These are phyloP conservation scores for Chaunax sp. DNA, from an alignment of 2,797 vertebrate species.

Conservation along the genomic window DNA sequence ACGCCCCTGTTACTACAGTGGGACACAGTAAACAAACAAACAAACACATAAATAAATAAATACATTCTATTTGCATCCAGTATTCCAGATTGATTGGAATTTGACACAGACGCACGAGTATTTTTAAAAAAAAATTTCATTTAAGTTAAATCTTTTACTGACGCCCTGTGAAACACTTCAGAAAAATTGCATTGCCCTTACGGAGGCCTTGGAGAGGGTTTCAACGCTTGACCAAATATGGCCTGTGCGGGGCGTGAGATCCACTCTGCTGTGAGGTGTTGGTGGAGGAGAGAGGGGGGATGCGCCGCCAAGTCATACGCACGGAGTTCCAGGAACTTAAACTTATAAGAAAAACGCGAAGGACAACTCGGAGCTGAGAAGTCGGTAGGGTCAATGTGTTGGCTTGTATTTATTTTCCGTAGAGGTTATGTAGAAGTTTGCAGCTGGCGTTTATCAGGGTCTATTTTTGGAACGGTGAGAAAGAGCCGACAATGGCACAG, in stretches of 20 bases:
- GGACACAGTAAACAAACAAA: too few species aligned
- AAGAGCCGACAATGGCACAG: neutral
- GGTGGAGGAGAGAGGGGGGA: conserved; percentile 41
- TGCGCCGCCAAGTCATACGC: conserved; percentile 21
- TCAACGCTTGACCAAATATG: conserved; percentile 67
- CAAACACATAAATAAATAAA: neutral
- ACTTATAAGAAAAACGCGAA: neutral
- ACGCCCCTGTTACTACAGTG: too few species aligned
- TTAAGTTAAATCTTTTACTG: too few species aligned
- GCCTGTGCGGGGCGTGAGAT: conserved; percentile 57
- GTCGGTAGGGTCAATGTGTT: conserved; percentile 54
- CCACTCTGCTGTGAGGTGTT: neutral
- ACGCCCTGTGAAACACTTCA: neutral
- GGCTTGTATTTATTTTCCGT: rapidly evolving
- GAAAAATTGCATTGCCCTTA: conserved; percentile 22
- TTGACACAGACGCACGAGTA: neutral
- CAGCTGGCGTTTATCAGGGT: rapidly evolving
- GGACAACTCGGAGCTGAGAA: neutral
- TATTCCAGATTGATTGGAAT: too few species aligned
- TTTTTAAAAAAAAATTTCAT: too few species aligned
- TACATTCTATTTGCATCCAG: neutral
- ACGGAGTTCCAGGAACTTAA: conserved; percentile 24
- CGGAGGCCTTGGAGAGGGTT: neutral
- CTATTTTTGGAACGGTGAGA: conserved; percentile 14
- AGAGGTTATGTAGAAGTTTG: rapidly evolving